Conservation (phyloP, 1,140 invertebrate genomes). For the Drosophila navojoa region DNA sequence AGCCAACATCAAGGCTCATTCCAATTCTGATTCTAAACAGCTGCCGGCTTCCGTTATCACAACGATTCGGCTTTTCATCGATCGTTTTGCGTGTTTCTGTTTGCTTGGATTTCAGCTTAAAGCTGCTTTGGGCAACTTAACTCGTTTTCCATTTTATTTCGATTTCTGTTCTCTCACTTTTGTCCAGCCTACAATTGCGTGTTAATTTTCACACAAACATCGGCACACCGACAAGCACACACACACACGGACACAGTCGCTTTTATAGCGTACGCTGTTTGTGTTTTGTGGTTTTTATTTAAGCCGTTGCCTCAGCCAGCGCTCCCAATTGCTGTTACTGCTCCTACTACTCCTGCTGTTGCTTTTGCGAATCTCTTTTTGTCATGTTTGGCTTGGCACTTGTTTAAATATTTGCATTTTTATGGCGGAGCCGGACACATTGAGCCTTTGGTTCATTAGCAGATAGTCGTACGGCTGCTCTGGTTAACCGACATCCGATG, state of each 20-base stretch:
- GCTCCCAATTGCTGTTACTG: background rate
- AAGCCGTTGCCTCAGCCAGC: constrained; percentile 1
- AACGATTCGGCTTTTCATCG: constrained; percentile 52
- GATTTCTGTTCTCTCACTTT: constrained; percentile 60
- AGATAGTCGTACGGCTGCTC: constrained; percentile 42
- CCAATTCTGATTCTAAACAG: constrained; percentile 16
- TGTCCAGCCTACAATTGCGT: constrained; percentile 66
- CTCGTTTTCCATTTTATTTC: constrained; percentile 54
- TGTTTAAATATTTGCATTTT: constrained; percentile 78
- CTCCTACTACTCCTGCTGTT: too few relatives aligned
- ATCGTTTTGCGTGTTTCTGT: constrained; percentile 63
- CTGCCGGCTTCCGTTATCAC: constrained; percentile 31
- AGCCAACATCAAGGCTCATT: constrained; percentile 1
- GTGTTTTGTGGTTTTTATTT: constrained; percentile 65
- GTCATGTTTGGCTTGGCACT: constrained; percentile 51
- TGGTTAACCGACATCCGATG: constrained; percentile 46
- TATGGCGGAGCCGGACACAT: constrained; percentile 58
- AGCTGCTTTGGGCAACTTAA: constrained; percentile 55
- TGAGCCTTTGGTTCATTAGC: constrained; percentile 67
- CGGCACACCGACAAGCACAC: constrained; percentile 8
- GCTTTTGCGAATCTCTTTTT: constrained; percentile 28
- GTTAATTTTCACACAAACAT: constrained; percentile 79
- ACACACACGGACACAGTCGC: constrained; percentile 32
- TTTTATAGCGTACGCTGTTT: constrained; percentile 64
- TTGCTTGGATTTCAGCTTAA: constrained; percentile 77